Base-by-base conservation (phyloP, 2,113 vertebrate species). In the Thamnaconus septentrionalis region DNA sequence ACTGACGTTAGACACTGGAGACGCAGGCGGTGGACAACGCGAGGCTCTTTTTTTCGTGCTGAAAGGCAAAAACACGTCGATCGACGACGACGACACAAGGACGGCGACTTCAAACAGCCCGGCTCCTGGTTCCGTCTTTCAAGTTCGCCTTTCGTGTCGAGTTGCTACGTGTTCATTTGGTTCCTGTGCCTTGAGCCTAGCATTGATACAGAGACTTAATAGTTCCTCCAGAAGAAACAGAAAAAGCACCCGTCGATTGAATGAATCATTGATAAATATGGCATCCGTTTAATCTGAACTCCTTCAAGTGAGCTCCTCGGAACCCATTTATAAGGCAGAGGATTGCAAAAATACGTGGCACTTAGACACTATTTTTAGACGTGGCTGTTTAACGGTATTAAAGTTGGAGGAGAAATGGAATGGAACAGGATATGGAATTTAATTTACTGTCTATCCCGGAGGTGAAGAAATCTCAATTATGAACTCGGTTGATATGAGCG, bases 201-300 rank as follows among this genome's bases (percentile, higher is more conserved):
- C 61, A 73, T 40, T 73, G 39, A 73, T 75, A n/a, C n/a, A 31
- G 18, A 31, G 18, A 50, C 8, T 50, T 50, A 50, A 50, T 50
- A 11, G 8, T 50, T 50, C 48, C 59, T 60, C 64, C 61, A 49
- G 75, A 69, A 69, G 56, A 50, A 58, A 59, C 18, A 80, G 10
- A 31, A 76, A 64, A 60, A 49, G 41, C 55, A 64, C 57, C 66
- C 61, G 72, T 77, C 48, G 69, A 31, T 71, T 41, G 49, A 72
- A 61, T 76, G 60, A 78, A 56, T 84, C 73, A 80, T 41, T 69
- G 73, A 66, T 72, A 66, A 74, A 80, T 64, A 66, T 73, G 10
- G 60, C 63, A 56, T 64, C 58, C 7, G 66, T 69, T 76, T 60
- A 71, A 67, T 66, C 54, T 69, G 59, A 78, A 68, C 40, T 72